Percentiles rank a stretch among this genome's conserved stretches.
These are phyloP conservation scores for Phalanger gymnotis DNA, from an alignment of 2,797 vertebrate genomes.

Conservation along the genomic window DNA sequence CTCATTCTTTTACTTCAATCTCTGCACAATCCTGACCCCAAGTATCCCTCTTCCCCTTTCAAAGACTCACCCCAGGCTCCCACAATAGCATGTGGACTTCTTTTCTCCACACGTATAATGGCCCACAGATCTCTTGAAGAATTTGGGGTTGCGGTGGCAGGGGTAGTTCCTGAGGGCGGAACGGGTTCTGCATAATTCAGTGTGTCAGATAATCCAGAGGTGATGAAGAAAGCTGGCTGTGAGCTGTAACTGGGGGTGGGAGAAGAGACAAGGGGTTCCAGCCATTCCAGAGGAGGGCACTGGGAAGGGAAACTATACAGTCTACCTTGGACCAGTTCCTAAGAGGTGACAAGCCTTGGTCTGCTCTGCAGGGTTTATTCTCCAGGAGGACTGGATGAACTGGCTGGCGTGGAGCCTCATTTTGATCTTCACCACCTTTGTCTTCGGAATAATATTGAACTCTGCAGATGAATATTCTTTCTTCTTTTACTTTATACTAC, in stretches of 20 bases:
- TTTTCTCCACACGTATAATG: not conserved
- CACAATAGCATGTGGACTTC: not conserved
- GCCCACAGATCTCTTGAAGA: not conserved
- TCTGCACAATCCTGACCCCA: not conserved
- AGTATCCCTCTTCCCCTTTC: not conserved
- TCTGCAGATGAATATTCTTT: too few relatives aligned
- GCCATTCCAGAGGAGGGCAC: not conserved
- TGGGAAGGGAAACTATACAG: not conserved
- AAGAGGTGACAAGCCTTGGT: not conserved
- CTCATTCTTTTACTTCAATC: not conserved
- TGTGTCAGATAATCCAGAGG: not conserved
- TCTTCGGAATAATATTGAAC: not conserved
- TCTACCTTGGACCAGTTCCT: not conserved
- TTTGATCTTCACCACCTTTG: accelerated
- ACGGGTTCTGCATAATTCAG: not conserved
- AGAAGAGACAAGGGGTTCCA: not conserved
- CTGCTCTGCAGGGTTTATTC: not conserved
- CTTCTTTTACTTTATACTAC: accelerated
- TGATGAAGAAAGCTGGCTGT: not conserved
- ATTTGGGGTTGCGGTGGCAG: accelerated
- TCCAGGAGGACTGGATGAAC: not conserved
- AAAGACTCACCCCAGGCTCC: not conserved
- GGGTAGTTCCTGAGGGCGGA: not conserved
- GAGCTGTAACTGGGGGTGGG: not conserved
- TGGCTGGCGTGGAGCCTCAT: not conserved